These are phyloP conservation scores for Autographa gamma DNA, from an alignment of 2,888 invertebrate species.

Conservation along the genomic window DNA sequence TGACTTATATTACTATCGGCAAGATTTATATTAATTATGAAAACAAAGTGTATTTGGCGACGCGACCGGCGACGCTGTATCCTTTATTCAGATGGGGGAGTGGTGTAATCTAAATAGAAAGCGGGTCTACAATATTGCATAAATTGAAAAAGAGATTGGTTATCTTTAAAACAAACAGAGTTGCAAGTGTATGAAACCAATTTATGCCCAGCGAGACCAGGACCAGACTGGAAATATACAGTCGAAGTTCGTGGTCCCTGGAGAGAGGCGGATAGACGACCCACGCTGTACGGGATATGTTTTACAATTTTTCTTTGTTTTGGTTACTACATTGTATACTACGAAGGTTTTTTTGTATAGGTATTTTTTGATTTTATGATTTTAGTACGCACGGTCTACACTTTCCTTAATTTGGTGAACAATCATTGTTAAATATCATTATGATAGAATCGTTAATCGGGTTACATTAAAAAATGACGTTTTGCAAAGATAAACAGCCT, in stretches of 20 bases:
- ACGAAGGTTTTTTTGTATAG: background rate
- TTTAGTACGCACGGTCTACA: too few relatives aligned
- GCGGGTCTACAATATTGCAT: slow-evolving; percentile 22
- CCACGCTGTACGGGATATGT: slow-evolving; percentile 37
- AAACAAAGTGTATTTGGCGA: slow-evolving; percentile 29
- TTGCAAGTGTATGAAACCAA: slow-evolving; percentile 56
- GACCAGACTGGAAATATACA: slow-evolving; percentile 48
- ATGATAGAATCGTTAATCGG: too few relatives aligned
- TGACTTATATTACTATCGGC: slow-evolving; percentile 20
- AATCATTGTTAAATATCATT: too few relatives aligned
- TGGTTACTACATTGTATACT: slow-evolving; percentile 3
- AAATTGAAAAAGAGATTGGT: slow-evolving; percentile 44
- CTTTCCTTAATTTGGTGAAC: too few relatives aligned
- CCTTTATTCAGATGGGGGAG: slow-evolving; percentile 17
- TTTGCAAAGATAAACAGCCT: too few relatives aligned
- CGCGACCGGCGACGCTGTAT: slow-evolving; percentile 9
- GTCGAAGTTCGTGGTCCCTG: slow-evolving; percentile 56
- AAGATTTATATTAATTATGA: slow-evolving; percentile 35
- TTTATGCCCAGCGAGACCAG: slow-evolving; percentile 46
- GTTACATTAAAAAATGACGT: too few relatives aligned
- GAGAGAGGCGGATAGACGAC: slow-evolving; percentile 48
- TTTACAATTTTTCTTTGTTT: slow-evolving; percentile 48
- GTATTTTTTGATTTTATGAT: background rate
- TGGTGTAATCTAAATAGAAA: slow-evolving; percentile 32
- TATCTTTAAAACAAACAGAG: slow-evolving; percentile 43